Conservation (phyloP, 2,113 vertebrate species). For the cattle (Bos taurus) region ARS-UCD2.0 NC_037349.1:7852501-7853000, state of each 20-base stretch:
- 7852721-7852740: neutral
- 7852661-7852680: neutral
- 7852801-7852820: neutral
- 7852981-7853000: conserved; percentile 46
- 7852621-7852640: neutral
- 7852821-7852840: neutral
- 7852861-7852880: neutral
- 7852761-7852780: conserved; percentile 26
- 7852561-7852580: conserved; percentile 28
- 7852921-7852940: conserved; percentile 79
- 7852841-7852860: conserved; percentile 4
- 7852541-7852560: conserved; percentile 64
- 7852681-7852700: conserved; percentile 21
- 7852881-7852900: conserved; percentile 36
- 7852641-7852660: neutral
- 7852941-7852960: conserved; percentile 40
- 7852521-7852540: conserved; percentile 60
- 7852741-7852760: neutral
- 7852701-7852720: conserved; percentile 15
- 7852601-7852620: neutral
- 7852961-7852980: conserved; percentile 48
- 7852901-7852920: conserved; percentile 78
- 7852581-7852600: conserved; percentile 40
- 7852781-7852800: neutral
- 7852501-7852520: conserved; percentile 35